phyloP scores from a whole-genome alignment of 2,888 invertebrate species.

The Noctua fimbriata region DNA sequence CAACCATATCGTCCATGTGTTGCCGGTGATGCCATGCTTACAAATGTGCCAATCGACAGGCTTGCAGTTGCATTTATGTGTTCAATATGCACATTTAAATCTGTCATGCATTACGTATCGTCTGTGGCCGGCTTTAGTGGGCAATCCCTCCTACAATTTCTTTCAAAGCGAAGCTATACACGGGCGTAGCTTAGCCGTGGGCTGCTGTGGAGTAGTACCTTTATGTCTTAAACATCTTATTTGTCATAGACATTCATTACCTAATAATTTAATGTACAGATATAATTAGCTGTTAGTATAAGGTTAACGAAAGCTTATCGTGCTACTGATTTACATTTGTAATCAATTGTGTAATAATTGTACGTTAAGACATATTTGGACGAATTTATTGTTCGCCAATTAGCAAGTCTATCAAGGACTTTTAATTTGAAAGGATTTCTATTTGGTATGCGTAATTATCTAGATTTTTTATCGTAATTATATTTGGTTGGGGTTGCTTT shows the following conservation, averaged over 20 bases:
- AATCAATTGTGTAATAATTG: slow-evolving; percentile 65
- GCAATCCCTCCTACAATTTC: background rate
- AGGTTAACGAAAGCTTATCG: slow-evolving; percentile 72
- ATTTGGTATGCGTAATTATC: slow-evolving; percentile 22
- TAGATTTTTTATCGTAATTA: slow-evolving; percentile 36
- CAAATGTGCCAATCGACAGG: no score
- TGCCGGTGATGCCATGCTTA: background rate
- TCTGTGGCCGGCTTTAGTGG: background rate
- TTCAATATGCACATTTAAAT: background rate
- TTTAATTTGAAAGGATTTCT: slow-evolving; percentile 37
- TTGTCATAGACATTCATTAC: slow-evolving; percentile 61
- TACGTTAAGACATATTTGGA: slow-evolving; percentile 51
- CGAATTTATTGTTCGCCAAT: slow-evolving; percentile 53
- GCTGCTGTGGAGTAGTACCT: background rate
- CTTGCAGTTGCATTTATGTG: background rate
- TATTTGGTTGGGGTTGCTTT: slow-evolving; percentile 1
- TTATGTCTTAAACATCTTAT: slow-evolving; percentile 49
- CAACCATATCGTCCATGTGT: background rate
- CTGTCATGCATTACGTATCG: no score
- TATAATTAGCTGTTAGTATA: slow-evolving; percentile 63
- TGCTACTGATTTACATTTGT: slow-evolving; percentile 60
- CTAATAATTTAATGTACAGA: slow-evolving; percentile 59
- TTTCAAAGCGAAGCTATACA: background rate
- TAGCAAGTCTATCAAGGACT: slow-evolving; percentile 55
- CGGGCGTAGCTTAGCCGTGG: background rate